Evolutionary conservation across 2,113 vertebrate species (phyloP).

Genomic region (Catharus minimus): DNA sequence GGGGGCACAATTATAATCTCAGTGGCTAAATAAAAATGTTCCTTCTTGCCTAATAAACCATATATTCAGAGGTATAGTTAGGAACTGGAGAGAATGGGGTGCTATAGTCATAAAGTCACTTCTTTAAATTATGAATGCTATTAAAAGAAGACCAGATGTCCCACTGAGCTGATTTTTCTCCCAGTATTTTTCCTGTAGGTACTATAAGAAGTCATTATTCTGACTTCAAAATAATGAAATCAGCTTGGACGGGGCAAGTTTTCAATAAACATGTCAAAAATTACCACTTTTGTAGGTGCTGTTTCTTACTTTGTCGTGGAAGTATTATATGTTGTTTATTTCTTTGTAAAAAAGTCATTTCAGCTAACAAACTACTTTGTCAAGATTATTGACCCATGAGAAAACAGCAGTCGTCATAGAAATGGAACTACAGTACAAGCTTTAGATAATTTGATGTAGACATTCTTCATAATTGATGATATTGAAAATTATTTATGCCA

Average conservation of each 20-base stretch:
- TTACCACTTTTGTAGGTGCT: background rate
- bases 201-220: conserved; percentile 17
- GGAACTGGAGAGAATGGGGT: background rate
- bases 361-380: conserved; percentile 18
- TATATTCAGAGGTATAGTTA: background rate
- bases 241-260: background rate
- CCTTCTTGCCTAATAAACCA: background rate
- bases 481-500: background rate
- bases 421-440: background rate
- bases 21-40: background rate
- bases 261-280: conserved; percentile 32
- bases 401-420: background rate
- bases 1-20: background rate
- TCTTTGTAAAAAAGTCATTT: background rate
- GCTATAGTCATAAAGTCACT: background rate
- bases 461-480: background rate
- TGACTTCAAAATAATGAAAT: background rate
- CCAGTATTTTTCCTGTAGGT: conserved; percentile 16
- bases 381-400: conserved; percentile 6
- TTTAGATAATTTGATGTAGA: conserved; percentile 11
- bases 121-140: conserved; percentile 2
- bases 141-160: conserved; percentile 20
- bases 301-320: background rate
- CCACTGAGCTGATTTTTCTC: background rate
- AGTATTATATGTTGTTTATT: background rate